Base-by-base conservation (phyloP, 2,797 vertebrate genomes). In the Ptychobarbus kaznakovi region DNA sequence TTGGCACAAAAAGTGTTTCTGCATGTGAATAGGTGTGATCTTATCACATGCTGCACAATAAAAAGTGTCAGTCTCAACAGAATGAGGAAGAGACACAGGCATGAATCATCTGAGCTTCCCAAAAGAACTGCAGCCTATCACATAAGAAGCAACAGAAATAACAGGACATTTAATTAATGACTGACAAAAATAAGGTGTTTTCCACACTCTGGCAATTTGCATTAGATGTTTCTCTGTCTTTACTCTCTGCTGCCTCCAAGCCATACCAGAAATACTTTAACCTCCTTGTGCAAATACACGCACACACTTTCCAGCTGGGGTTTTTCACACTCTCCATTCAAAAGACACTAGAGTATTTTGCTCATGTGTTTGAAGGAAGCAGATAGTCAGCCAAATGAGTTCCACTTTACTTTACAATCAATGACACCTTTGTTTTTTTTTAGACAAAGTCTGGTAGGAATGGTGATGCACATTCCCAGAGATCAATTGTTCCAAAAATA, bases 241-340 rank as follows among this genome's bases (percentile, higher is more conserved):
- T 56, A 51, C 53, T 16, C n/a, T 68, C 46, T 70, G 72, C 49
- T 69, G 49, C 25, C 32, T 69, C 70, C 13, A 58, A 49, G 28
- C 38, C 61, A 83, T 83, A 53, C 73, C 46, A 83, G 72, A 65
- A 66, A 66, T 76, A 66, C 44, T 66, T 68, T 1, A 51, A n/a
- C 38, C 42, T 66, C 32, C 40, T 44, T 53, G 51, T 61, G 44
- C 80, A 76, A 75, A 76, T 40, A 74, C 35, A 35, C 35, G 42
- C 35, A 18, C 73, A 42, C 35, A 18, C 73, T 68, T 58, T 42
- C 61, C 80, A 86, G 65, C 65, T 42, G 28, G 28, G 20, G 58
- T 69, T 58, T 72, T 82, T 83, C 80, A 82, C 80, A 83, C 65
- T 13, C 20, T 15, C 42, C 42, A 78, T 53, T 83, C 49, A 72